These are phyloP conservation scores for Entomobrya proxima DNA, from an alignment of 2,888 invertebrate species.

Conservation along the genomic window DNA sequence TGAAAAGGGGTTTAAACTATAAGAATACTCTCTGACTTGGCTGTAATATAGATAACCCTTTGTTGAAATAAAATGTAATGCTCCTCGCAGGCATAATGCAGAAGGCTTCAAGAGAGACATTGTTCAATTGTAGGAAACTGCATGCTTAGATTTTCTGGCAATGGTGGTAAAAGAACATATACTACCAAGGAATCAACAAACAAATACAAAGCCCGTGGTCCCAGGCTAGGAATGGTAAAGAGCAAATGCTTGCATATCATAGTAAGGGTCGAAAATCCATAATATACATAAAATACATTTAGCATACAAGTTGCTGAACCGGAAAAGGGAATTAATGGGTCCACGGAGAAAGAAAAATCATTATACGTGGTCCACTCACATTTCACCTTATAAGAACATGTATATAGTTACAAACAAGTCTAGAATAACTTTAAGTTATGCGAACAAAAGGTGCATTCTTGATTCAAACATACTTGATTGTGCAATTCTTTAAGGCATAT, in stretches of 20 bases:
- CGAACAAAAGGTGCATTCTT: no score
- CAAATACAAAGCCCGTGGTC: no score
- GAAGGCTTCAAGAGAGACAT: no score
- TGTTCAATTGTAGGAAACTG: not conserved
- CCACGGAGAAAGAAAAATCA: conserved; percentile 67
- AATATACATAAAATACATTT: not conserved
- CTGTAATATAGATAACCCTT: no score
- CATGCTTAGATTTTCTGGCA: not conserved
- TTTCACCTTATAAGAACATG: not conserved
- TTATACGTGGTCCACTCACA: conserved; percentile 48
- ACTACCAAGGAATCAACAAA: no score
- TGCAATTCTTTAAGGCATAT: no score
- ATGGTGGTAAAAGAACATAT: no score
- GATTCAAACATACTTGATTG: no score
- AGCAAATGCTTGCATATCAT: not conserved
- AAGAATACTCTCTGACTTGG: not conserved
- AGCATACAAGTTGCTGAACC: not conserved
- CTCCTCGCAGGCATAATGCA: no score
- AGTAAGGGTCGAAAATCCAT: no score
- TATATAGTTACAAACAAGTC: not conserved
- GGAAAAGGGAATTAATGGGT: conserved; percentile 64
- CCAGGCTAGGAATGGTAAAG: conserved; percentile 41
- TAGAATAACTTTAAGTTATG: no score
- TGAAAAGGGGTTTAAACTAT: conserved; percentile 52
- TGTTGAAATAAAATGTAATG: no score